phyloP scores from a whole-genome alignment of 2,888 invertebrate genomes.

The Nomada flava region DNA sequence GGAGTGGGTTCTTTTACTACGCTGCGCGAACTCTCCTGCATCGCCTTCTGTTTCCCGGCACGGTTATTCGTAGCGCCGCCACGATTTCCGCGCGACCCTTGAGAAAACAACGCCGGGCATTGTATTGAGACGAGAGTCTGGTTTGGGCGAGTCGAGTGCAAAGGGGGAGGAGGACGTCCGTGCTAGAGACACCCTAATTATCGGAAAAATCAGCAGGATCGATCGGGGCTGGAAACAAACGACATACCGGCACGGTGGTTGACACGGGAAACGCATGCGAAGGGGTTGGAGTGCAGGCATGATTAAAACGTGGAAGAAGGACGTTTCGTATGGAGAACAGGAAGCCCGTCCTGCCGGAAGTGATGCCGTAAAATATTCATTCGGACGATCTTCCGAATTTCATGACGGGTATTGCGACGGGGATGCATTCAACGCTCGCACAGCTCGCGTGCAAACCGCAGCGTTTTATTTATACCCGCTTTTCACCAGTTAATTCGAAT shows the following conservation, averaged over 20 bases:
- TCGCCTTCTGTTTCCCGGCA: conserved; percentile 23
- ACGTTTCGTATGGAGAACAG: background rate
- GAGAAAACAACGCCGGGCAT: conserved; percentile 21
- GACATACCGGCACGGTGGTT: background rate
- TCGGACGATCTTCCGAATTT: conserved; percentile 51
- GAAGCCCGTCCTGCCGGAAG: conserved; percentile 1
- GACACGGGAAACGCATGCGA: background rate
- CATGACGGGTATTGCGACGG: conserved; percentile 38
- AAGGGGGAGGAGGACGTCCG: background rate
- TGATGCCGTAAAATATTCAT: conserved; percentile 62
- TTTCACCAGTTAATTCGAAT: conserved; percentile 70
- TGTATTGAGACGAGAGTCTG: background rate
- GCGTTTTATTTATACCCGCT: conserved; percentile 71
- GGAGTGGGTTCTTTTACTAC: conserved; percentile 44
- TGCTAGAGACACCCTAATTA: background rate
- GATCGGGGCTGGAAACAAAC: background rate
- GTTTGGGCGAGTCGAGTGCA: background rate
- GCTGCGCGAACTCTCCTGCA: conserved; percentile 31
- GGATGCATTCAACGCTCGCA: conserved; percentile 12
- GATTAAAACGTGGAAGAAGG: conserved; percentile 1
- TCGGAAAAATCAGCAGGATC: conserved; percentile 4
- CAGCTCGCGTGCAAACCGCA: conserved; percentile 41
- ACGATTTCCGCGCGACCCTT: conserved; percentile 11
- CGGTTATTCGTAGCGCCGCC: conserved; percentile 2
- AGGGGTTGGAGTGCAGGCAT: background rate